A percentile compares a stretch with the other conserved stretches of the same genome.
phyloP scores from a whole-genome alignment of 2,888 invertebrate species.

The Leucoptera coffeella region DNA sequence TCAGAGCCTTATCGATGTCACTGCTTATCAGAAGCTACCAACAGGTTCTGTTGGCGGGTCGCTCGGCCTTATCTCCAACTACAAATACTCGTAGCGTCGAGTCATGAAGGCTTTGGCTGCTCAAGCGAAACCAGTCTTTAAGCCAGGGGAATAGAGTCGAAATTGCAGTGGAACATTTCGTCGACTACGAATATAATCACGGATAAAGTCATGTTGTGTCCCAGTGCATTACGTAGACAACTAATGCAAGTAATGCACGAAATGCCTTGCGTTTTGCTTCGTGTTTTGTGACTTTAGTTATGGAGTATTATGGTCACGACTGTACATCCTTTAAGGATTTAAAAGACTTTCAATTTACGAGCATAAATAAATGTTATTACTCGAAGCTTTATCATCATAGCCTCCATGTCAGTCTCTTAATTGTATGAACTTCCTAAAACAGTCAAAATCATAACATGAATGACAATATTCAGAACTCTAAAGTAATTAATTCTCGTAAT shows the following conservation, averaged over 20 bases:
- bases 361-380: too few species aligned
- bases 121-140: constrained; percentile 10
- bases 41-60: constrained; percentile 43
- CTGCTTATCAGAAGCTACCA: constrained; percentile 50
- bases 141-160: constrained; percentile 6
- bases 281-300: too few species aligned
- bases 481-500: too few species aligned
- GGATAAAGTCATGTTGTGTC: constrained; percentile 42
- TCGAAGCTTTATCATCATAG: too few species aligned
- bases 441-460: too few species aligned
- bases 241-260: constrained; percentile 47
- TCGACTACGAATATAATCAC: constrained; percentile 24
- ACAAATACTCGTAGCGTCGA: constrained; percentile 41
- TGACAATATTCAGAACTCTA: too few species aligned
- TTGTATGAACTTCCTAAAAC: too few species aligned
- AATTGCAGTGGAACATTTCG: constrained; percentile 7
- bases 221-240: constrained; percentile 37
- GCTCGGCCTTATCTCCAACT: constrained; percentile 47
- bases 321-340: too few species aligned
- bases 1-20: constrained; percentile 46
- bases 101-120: constrained; percentile 12
- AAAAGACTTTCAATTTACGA: too few species aligned
- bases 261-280: constrained; percentile 8
- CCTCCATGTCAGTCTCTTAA: too few species aligned
- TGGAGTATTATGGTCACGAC: too few species aligned